Percentiles rank a stretch among this genome's conserved stretches.
Evolutionary conservation across 2,888 invertebrate genomes (phyloP).

Genomic region (Acleris holmiana): DNA sequence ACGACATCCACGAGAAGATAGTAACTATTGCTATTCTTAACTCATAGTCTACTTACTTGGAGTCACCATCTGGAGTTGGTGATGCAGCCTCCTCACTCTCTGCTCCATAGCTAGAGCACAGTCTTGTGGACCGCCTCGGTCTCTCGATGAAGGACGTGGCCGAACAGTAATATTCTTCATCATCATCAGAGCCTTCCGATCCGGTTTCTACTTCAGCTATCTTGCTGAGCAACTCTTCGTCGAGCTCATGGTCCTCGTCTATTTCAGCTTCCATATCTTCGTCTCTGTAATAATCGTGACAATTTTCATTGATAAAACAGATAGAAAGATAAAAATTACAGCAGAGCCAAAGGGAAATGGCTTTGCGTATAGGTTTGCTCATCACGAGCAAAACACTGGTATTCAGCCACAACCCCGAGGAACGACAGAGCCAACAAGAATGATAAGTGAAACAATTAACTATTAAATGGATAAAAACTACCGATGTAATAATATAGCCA

Average conservation of each 20-base stretch:
- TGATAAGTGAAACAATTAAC: too few species aligned
- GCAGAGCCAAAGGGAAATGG: too few species aligned
- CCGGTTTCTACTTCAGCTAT: conserved; percentile 67
- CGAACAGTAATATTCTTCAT: conserved; percentile 64
- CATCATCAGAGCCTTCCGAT: conserved; percentile 52
- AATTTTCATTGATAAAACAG: too few species aligned
- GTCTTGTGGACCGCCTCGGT: conserved; percentile 59
- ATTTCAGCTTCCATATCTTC: conserved; percentile 35
- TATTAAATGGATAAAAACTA: too few species aligned
- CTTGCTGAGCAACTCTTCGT: conserved; percentile 74
- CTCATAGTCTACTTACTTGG: conserved; percentile 48
- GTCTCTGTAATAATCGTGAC: conserved; percentile 38
- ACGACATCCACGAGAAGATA: too few species aligned
- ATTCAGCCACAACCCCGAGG: too few species aligned
- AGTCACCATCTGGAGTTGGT: conserved; percentile 47
- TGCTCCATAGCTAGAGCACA: conserved; percentile 50
- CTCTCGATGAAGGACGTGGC: conserved; percentile 50
- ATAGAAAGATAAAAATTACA: too few species aligned
- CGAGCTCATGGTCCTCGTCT: conserved; percentile 60
- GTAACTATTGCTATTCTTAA: too few species aligned
- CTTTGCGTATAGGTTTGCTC: too few species aligned
- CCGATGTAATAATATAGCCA: too few species aligned
- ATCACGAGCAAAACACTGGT: too few species aligned
- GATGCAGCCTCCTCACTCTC: conserved; percentile 43
- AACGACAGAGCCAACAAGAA: too few species aligned